Evolutionary conservation across 2,797 vertebrate genomes (phyloP), one percentile per base, ranked within the genome.

Genomic region (Bradypodion pumilum): DNA sequence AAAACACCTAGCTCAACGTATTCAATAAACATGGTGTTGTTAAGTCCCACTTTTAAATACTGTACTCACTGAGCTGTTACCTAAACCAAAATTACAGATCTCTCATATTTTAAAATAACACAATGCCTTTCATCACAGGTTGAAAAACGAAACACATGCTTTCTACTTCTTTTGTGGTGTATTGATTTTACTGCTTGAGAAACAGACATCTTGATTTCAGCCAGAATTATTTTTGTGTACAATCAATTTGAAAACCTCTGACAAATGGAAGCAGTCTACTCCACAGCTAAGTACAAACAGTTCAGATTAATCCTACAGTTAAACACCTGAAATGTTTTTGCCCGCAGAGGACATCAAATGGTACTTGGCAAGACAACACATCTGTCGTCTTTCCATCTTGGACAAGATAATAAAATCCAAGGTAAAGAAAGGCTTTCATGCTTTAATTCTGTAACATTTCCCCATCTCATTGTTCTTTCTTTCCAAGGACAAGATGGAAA

Each of bases 251-350:
- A 77, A 83, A 69, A 69, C 7, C 56, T 63, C 49, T 83, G 49
- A 69, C 65, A 69, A 70, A 77, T 59, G 40, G 63, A 83, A 76
- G 35, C 74, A 68, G 76, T 83, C 62, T 59, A 35, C 35, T 75
- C 73, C 35, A 46, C 63, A 23, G 60, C 37, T 60, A 27, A 29
- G 74, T 69, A 37, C 9, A 40, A 32, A 44, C 35, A 42, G 60
- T 62, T 35, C 73, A 83, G 62, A 83, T 83, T 68, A 69, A 42
- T 77, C 35, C 44, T 77, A n/a, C n/a, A 77, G 63, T 59, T 83
- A 76, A 56, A 46, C 37, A 69, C 63, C n/a, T 69, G 49, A 83
- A 60, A 77, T 52, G 77, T 42, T 60, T 59, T 35, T 69, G 74
- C 32, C 65, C 42, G 56, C 37, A 65, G 35, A 76, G 16, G n/a